Base-by-base conservation (phyloP, 2,888 invertebrate genomes). In the Drosophila limbata region DNA sequence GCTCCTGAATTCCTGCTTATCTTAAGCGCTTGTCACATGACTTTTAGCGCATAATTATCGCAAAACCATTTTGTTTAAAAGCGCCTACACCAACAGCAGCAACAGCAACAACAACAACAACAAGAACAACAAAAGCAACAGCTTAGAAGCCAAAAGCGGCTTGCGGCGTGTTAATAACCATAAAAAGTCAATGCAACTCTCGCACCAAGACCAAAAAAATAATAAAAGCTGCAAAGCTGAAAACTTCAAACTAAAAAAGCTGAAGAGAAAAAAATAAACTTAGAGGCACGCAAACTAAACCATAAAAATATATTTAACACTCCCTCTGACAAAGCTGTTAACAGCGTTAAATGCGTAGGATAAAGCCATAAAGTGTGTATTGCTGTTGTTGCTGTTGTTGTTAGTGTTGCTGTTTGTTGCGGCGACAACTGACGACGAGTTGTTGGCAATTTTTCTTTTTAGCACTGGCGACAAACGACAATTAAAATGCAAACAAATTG, bases 291-390 rank as follows among this genome's bases (percentile, higher is more conserved):
- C 75, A 83, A 81, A 77, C 79, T 85, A 76, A 86, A 79, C 84
- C 80, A 84, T 81, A 85, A 84, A 83, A 87, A 79, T 77, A 86
- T 79, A 86, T 69, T 85, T 77, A 86, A 85, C 86, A 86, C 86
- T 81, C 87, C 86, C 79, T 86, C 81, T 76, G 77, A 85, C 85
- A 81, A 84, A 86, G 85, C 82, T 87, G 84, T 85, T 87, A 86
- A 86, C 87, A 85, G 75, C 79, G 69, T 71, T 61, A 79, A 84
- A 84, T 86, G 84, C 84, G 84, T 84, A 84, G 84, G 84, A 84
- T 83, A 84, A 73, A 72, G 73, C 79, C 82, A 79, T 86, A 75
- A 84, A 76, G 65, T 65, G 56, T 55, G 48, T 65, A 47, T 73
- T 63, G 48, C 50, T 77, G 48, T 52, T 45, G 53, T 21, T 63